Conservation (phyloP, 2,888 invertebrate species). For the Metellina segmentata region DNA sequence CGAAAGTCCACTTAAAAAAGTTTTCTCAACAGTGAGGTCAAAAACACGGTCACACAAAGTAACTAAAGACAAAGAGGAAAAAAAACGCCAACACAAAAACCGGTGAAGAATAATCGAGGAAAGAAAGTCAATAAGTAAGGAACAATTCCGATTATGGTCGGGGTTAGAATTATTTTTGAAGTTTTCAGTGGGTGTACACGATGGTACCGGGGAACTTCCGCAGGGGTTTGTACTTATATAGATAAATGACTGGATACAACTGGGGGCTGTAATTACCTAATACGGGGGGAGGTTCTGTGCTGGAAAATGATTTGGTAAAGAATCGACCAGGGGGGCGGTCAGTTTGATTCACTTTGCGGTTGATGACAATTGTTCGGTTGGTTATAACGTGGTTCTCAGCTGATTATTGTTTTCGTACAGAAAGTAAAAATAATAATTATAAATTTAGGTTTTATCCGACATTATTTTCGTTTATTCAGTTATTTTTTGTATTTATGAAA, state of each 20-base stretch:
- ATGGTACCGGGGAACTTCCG: background rate
- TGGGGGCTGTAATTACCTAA: constrained; percentile 54
- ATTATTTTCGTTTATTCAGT: too few species aligned
- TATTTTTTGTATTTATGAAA: too few species aligned
- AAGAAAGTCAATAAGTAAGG: constrained; percentile 74
- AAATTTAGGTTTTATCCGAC: too few species aligned
- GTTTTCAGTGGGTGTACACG: constrained; percentile 51
- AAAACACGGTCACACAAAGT: constrained; percentile 55
- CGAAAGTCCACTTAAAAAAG: constrained; percentile 64
- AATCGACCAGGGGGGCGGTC: background rate
- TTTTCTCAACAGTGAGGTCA: constrained; percentile 50
- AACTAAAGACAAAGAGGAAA: constrained; percentile 35
- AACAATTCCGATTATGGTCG: constrained; percentile 70
- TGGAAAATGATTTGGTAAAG: background rate
- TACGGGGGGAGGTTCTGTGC: background rate
- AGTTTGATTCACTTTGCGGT: background rate
- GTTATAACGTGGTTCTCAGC: background rate
- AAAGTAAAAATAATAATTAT: background rate
- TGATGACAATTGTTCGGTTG: background rate
- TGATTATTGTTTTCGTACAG: background rate
- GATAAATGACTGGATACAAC: constrained; percentile 2
- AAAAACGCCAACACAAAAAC: constrained; percentile 54
- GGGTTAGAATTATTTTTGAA: constrained; percentile 52
- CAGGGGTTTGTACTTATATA: constrained; percentile 38
- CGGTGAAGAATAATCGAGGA: constrained; percentile 61